A percentile compares a stretch with the other conserved stretches of the same genome.
Conservation (phyloP, 2,113 vertebrate genomes). For the Chaetops frenatus region DNA sequence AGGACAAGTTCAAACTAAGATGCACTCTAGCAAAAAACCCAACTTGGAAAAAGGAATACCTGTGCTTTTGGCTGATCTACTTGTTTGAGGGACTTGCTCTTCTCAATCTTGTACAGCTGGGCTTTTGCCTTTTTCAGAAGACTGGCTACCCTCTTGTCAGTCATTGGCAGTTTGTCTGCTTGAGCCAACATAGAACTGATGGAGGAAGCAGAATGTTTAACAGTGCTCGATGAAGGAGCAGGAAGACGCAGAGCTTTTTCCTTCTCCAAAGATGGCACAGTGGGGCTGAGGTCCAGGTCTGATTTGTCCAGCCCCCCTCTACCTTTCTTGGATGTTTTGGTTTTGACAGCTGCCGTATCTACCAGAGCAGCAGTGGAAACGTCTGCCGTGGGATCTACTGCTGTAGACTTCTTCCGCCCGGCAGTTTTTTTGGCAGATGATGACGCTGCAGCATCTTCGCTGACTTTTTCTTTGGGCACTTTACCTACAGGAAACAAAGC, state of each 20-base stretch:
- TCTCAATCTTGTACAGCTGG: slow-evolving; percentile 94
- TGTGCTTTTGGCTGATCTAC: slow-evolving; percentile 91
- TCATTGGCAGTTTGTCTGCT: slow-evolving; percentile 90
- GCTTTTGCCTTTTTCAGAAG: slow-evolving; percentile 94
- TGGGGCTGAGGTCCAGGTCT: slow-evolving; percentile 73
- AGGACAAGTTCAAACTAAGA: not conserved
- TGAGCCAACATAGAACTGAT: slow-evolving; percentile 87
- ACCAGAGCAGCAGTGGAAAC: slow-evolving; percentile 63
- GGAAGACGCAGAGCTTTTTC: slow-evolving; percentile 75
- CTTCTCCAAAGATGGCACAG: slow-evolving; percentile 72
- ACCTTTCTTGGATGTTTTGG: slow-evolving; percentile 86
- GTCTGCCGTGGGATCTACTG: slow-evolving; percentile 70
- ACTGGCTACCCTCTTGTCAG: slow-evolving; percentile 90
- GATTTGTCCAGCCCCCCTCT: slow-evolving; percentile 75
- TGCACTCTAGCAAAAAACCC: not conserved
- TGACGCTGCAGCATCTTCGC: slow-evolving; percentile 64
- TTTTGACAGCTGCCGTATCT: slow-evolving; percentile 76
- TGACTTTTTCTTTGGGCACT: slow-evolving; percentile 70
- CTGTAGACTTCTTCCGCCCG: slow-evolving; percentile 80
- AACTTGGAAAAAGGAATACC: slow-evolving; percentile 65
- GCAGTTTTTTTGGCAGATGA: slow-evolving; percentile 72
- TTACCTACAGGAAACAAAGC: slow-evolving; percentile 71
- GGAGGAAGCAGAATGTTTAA: slow-evolving; percentile 83
- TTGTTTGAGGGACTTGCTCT: slow-evolving; percentile 90
- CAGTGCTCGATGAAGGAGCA: slow-evolving; percentile 65